These are phyloP conservation scores for Drosophila merina DNA, from an alignment of 2,888 invertebrate genomes.

Conservation along the genomic window DNA sequence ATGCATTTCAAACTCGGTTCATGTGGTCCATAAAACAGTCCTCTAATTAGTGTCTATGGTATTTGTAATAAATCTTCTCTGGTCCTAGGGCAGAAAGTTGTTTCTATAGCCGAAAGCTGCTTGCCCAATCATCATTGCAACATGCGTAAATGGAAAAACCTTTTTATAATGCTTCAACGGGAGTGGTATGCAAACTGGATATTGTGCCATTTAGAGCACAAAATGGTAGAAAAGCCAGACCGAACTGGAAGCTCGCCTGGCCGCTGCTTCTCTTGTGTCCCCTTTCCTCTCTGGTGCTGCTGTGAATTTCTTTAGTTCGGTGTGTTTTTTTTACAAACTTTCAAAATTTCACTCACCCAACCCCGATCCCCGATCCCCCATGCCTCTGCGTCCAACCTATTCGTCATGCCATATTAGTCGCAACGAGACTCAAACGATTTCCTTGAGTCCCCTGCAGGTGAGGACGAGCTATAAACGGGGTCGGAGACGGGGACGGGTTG, in stretches of 20 bases:
- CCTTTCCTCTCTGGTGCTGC: neutral
- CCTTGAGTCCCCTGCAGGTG: constrained; percentile 43
- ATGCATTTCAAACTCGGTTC: constrained; percentile 11
- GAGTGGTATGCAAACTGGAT: constrained; percentile 5
- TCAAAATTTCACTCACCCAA: neutral
- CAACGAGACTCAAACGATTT: constrained; percentile 40
- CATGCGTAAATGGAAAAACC: constrained; percentile 39
- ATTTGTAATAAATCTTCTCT: constrained; percentile 3
- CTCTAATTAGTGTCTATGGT: constrained; percentile 27
- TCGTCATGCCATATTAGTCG: constrained; percentile 63
- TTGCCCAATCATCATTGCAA: constrained; percentile 25
- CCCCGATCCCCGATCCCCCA: neutral
- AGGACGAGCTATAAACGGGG: neutral
- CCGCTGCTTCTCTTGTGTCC: neutral
- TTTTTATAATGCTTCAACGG: constrained; percentile 28
- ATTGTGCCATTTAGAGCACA: constrained; percentile 14
- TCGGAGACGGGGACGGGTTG: neutral
- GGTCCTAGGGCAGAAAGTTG: constrained; percentile 14
- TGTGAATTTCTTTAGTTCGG: constrained; percentile 28
- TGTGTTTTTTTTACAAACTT: constrained; percentile 39
- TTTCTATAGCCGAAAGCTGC: constrained; percentile 31
- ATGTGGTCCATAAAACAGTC: constrained; percentile 14
- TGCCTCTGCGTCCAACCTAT: constrained; percentile 24
- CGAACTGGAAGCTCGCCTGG: constrained; percentile 6
- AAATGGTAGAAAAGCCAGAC: constrained; percentile 15